A percentile compares a stretch with the other conserved stretches of the same genome.
Conservation (phyloP, 2,888 invertebrate genomes). For the Lithosia quadra region DNA sequence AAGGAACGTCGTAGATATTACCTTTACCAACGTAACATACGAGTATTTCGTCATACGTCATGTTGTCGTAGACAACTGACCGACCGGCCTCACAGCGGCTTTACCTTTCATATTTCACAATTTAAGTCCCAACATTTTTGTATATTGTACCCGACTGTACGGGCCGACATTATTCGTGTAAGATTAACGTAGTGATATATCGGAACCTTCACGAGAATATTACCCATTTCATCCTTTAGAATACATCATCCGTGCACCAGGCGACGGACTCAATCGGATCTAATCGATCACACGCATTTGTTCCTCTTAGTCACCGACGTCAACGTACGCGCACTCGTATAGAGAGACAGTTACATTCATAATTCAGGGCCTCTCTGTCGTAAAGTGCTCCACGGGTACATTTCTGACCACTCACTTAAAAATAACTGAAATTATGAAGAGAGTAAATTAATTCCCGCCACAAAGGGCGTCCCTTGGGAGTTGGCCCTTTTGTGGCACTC, state of each 20-base stretch:
- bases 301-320: slow-evolving; percentile 39
- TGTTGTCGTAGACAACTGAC: background rate
- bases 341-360: background rate
- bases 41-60: background rate
- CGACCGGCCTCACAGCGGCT: slow-evolving; percentile 1
- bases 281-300: slow-evolving; percentile 38
- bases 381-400: slow-evolving; percentile 9
- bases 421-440: slow-evolving; percentile 35
- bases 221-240: slow-evolving; percentile 24
- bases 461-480: slow-evolving; percentile 26
- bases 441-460: slow-evolving; percentile 35
- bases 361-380: slow-evolving; percentile 11
- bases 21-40: background rate
- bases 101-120: slow-evolving; percentile 22
- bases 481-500: slow-evolving; percentile 10
- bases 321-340: slow-evolving; percentile 4
- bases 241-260: slow-evolving; percentile 33
- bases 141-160: slow-evolving; percentile 6
- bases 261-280: slow-evolving; percentile 20
- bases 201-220: slow-evolving; percentile 26
- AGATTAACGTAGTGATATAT: slow-evolving; percentile 21
- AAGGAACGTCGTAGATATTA: background rate
- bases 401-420: slow-evolving; percentile 19
- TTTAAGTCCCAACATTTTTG: slow-evolving; percentile 15
- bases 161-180: slow-evolving; percentile 11